These are phyloP conservation scores for Dendrolimus houi DNA, from an alignment of 2,888 invertebrate genomes.

Conservation along the genomic window DNA sequence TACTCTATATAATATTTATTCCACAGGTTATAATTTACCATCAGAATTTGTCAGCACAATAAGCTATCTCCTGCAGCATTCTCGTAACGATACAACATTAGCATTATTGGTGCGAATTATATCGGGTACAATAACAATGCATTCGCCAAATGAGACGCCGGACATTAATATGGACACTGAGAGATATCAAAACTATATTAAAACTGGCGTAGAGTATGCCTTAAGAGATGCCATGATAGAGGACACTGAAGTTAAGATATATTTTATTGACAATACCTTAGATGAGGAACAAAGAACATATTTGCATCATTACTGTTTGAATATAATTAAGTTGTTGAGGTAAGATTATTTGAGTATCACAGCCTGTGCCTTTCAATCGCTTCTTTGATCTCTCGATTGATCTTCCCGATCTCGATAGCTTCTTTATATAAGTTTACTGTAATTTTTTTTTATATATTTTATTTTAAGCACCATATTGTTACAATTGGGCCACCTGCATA, in stretches of 20 bases:
- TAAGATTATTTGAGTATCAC: conserved; percentile 16
- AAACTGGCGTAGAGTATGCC: conserved; percentile 58
- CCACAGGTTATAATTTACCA: conserved; percentile 76
- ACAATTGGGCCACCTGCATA: too few relatives aligned
- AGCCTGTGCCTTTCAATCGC: too few relatives aligned
- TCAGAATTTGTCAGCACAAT: conserved; percentile 78
- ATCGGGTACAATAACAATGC: conserved; percentile 74
- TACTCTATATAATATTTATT: not conserved
- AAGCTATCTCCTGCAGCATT: conserved; percentile 77
- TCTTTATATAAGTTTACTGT: too few relatives aligned
- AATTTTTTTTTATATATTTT: too few relatives aligned
- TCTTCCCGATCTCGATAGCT: too few relatives aligned
- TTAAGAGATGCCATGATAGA: conserved; percentile 53
- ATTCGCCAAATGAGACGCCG: conserved; percentile 46
- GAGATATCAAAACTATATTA: conserved; percentile 49
- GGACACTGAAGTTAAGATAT: conserved; percentile 51
- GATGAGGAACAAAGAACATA: conserved; percentile 57
- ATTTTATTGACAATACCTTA: conserved; percentile 39
- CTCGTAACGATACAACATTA: conserved; percentile 74
- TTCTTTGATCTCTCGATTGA: too few relatives aligned
- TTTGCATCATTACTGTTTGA: conserved; percentile 56
- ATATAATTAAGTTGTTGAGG: conserved; percentile 60
- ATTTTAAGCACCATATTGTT: too few relatives aligned
- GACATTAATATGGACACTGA: conserved; percentile 54
- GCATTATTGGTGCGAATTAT: conserved; percentile 78